Conservation (phyloP, 2,797 vertebrate genomes). For the Galago senegalensis region DNA sequence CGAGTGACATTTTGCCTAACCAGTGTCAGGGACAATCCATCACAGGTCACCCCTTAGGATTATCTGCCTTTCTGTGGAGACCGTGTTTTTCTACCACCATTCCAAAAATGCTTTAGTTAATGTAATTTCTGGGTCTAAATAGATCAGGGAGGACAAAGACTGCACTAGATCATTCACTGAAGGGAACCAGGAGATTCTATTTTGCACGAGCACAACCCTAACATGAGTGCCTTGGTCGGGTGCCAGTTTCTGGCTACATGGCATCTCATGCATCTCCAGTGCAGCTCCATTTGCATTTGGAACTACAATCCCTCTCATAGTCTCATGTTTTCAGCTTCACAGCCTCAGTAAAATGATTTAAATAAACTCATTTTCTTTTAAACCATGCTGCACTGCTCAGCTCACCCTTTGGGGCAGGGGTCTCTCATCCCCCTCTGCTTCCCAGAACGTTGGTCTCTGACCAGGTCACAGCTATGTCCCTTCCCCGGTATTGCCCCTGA, state of each 20-base stretch:
- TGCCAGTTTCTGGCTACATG: not conserved
- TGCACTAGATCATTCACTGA: not conserved
- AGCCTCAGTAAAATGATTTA: slow-evolving; percentile 26
- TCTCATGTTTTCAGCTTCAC: not conserved
- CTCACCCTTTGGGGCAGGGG: not conserved
- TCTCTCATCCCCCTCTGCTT: not conserved
- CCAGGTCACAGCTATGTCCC: not conserved
- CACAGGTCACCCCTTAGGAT: slow-evolving; percentile 42
- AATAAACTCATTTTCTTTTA: slow-evolving; percentile 36
- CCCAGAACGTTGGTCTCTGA: not conserved
- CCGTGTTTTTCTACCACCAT: slow-evolving; percentile 52
- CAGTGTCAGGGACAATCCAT: slow-evolving; percentile 63
- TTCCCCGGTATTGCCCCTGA: not conserved
- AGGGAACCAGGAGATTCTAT: not conserved
- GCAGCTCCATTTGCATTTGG: not conserved
- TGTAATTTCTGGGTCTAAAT: slow-evolving; percentile 50
- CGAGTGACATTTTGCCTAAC: slow-evolving; percentile 66
- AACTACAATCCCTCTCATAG: not conserved
- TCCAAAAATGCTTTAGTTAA: slow-evolving; percentile 64
- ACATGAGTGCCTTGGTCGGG: not conserved
- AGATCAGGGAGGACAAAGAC: slow-evolving; percentile 46
- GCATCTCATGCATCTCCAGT: not conserved
- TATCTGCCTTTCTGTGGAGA: slow-evolving; percentile 53
- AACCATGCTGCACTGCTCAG: not conserved
- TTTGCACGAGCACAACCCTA: slow-evolving; percentile 31